Evolutionary conservation across 1,140 invertebrate species (phyloP), one percentile per base, ranked within the genome.

Genomic region (Drosophila pallidifrons): DNA sequence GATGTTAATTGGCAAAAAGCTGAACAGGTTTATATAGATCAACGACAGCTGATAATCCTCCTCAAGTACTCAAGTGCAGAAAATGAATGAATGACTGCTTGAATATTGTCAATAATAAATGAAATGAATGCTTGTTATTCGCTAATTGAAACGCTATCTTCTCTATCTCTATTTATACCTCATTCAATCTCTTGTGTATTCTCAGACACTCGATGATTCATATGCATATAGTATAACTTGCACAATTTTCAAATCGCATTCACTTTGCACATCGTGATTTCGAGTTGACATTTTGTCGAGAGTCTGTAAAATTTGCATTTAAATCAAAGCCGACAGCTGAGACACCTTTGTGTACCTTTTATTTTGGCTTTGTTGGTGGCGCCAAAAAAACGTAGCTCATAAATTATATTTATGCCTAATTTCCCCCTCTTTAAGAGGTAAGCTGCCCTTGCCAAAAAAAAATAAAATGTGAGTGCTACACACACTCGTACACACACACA

Each of bases 391-490:
- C 63, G 65, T 25, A 60, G 70, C 63, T 75, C 80, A 87, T 87
- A 87, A 87, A 88, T 87, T 89, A 77, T 71, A 80, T 82, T 83
- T 81, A 28, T 72, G 64, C 55, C 83, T 87, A 83, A 88, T 88
- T 87, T 78, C 55, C 66, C 74, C 76, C 76, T 79, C 69, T 54
- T 52, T 7, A 43, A 41, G 30, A 59, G 43, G 11, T 38, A 47
- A n/a, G 58, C 20, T 59, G 75, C 58, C 75, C 75, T 74, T 77
- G 76, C 72, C 76, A 32, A 55, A 55, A 55, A 32, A 55, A 55
- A 55, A 41, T 43, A 69, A 64, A 69, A 75, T 52, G 45, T 54
- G 32, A 68, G 45, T 38, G 45, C 20, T 16, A 41, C 41, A 63
- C 63, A 54, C 46, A 61, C 49, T 32, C 58, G 63, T 30, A 41